A percentile compares a stretch with the other conserved stretches of the same genome.
These are phyloP conservation scores for Drosophila lacicola DNA, from an alignment of 2,888 invertebrate species.

Conservation along the genomic window DNA sequence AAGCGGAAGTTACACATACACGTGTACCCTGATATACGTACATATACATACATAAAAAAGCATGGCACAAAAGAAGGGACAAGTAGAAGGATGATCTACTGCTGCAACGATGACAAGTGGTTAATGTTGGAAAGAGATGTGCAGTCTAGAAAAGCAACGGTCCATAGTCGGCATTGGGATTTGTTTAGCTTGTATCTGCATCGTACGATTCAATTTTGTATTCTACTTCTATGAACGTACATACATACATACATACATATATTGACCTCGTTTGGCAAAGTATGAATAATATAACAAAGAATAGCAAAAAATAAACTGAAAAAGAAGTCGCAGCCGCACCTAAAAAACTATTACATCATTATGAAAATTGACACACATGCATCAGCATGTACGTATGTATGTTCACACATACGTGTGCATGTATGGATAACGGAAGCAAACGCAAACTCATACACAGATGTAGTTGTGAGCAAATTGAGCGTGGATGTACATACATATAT, in stretches of 20 bases:
- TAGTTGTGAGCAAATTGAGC: conserved; percentile 19
- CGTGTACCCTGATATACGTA: conserved; percentile 1
- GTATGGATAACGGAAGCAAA: conserved; percentile 44
- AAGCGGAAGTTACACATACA: conserved; percentile 42
- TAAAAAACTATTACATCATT: conserved; percentile 71
- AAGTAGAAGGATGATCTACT: conserved; percentile 2
- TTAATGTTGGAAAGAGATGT: conserved; percentile 3
- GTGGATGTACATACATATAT: background rate
- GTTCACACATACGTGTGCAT: conserved; percentile 12
- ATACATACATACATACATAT: background rate
- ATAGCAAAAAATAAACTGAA: conserved; percentile 7
- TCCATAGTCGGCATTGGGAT: conserved; percentile 1
- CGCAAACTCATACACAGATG: conserved; percentile 1
- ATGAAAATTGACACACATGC: conserved; percentile 60
- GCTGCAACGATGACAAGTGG: conserved; percentile 22
- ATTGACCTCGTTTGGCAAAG: conserved; percentile 3
- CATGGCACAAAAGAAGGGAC: background rate
- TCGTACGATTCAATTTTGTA: background rate
- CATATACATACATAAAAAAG: conserved; percentile 5
- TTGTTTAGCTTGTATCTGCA: conserved; percentile 2
- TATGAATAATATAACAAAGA: conserved; percentile 22
- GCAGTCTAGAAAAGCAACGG: background rate
- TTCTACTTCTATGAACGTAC: background rate
- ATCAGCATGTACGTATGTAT: conserved; percentile 9
- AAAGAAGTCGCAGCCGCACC: conserved; percentile 57